phyloP scores from a whole-genome alignment of 2,888 invertebrate genomes.

The Phrixothrix hirtus region DNA sequence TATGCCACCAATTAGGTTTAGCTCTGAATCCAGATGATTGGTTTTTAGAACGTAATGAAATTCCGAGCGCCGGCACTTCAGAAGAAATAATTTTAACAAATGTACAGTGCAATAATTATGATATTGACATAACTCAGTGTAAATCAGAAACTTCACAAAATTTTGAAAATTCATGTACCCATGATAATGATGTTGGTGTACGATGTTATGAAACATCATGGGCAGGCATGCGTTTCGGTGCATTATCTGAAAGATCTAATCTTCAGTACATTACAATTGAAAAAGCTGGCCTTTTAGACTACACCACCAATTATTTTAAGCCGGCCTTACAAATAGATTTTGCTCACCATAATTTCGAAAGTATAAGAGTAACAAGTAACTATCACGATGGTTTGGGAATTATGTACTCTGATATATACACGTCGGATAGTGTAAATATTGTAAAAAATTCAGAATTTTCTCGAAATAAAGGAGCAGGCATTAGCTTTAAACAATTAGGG shows the following conservation, averaged over 20 bases:
- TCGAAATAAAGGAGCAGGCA: slow-evolving; percentile 84
- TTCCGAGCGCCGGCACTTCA: slow-evolving; percentile 76
- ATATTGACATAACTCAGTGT: slow-evolving; percentile 87
- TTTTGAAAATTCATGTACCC: slow-evolving; percentile 87
- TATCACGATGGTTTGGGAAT: slow-evolving; percentile 92
- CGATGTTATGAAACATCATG: slow-evolving; percentile 89
- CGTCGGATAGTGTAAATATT: slow-evolving; percentile 78
- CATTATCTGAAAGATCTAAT: slow-evolving; percentile 83
- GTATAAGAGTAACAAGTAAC: slow-evolving; percentile 80
- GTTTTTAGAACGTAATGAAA: slow-evolving; percentile 80
- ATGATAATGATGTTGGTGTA: slow-evolving; percentile 86
- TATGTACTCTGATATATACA: slow-evolving; percentile 91
- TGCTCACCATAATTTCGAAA: slow-evolving; percentile 80
- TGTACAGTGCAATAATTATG: slow-evolving; percentile 88
- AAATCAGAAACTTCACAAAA: slow-evolving; percentile 74
- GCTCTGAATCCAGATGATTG: slow-evolving; percentile 92
- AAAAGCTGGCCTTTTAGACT: slow-evolving; percentile 92
- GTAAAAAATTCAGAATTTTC: slow-evolving; percentile 84
- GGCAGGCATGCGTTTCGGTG: slow-evolving; percentile 91
- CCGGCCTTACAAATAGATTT: slow-evolving; percentile 90
- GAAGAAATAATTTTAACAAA: slow-evolving; percentile 82
- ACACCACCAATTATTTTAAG: slow-evolving; percentile 82
- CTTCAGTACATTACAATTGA: slow-evolving; percentile 88
- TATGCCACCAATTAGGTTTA: slow-evolving; percentile 93
- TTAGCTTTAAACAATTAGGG: slow-evolving; percentile 87